These are phyloP conservation scores for Leptobrachium ailaonicum DNA, from an alignment of 2,113 vertebrate species.

Conservation along the genomic window DNA sequence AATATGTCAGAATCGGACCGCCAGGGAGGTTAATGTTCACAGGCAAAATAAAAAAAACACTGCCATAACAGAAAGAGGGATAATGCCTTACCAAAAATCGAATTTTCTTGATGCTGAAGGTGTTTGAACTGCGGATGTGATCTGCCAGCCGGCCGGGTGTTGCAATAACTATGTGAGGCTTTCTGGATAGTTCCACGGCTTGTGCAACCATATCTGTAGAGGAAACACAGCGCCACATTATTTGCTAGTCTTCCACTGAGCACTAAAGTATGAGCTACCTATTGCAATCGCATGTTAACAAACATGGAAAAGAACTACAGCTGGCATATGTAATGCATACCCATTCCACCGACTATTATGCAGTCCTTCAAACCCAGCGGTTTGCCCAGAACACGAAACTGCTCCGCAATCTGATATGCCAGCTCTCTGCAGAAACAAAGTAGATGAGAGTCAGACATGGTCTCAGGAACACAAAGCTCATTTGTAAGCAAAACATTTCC, in stretches of 20 bases:
- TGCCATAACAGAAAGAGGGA: too few relatives aligned
- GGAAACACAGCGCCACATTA: not conserved
- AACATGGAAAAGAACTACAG: not conserved
- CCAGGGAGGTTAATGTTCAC: too few relatives aligned
- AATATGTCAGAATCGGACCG: too few relatives aligned
- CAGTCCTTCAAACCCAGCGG: slow-evolving; percentile 87
- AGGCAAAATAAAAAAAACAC: not conserved
- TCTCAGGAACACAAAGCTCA: too few relatives aligned
- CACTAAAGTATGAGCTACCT: too few relatives aligned
- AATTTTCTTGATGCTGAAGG: slow-evolving; percentile 82
- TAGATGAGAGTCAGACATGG: too few relatives aligned
- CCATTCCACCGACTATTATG: slow-evolving; percentile 90
- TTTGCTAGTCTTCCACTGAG: too few relatives aligned
- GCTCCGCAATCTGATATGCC: slow-evolving; percentile 93
- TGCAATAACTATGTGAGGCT: slow-evolving; percentile 88
- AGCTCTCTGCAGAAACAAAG: slow-evolving; percentile 75
- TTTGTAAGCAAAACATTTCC: too few relatives aligned
- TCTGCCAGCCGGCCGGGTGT: slow-evolving; percentile 89
- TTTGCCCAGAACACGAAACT: slow-evolving; percentile 90
- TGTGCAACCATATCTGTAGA: slow-evolving; percentile 87
- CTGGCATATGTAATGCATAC: slow-evolving; percentile 59
- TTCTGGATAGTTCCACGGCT: slow-evolving; percentile 81
- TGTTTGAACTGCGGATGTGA: slow-evolving; percentile 88
- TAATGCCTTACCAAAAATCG: slow-evolving; percentile 76
- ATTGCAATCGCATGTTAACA: too few relatives aligned